A percentile compares a stretch with the other conserved stretches of the same genome.
Evolutionary conservation across 2,888 invertebrate genomes (phyloP).

Genomic region (Drosophila demipolita): DNA sequence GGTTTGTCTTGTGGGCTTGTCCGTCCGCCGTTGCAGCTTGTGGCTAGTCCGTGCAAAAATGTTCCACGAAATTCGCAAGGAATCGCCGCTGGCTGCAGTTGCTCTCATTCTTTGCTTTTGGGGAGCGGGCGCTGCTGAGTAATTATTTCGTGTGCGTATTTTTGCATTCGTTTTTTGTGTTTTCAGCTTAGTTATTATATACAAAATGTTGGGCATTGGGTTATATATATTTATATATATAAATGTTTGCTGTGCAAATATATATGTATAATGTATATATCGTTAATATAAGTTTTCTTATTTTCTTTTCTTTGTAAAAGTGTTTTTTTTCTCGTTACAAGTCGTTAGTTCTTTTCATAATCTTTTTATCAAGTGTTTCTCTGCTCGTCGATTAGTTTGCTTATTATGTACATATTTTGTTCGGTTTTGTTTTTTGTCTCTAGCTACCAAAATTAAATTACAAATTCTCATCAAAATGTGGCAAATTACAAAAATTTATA

Average conservation of each 20-base stretch:
- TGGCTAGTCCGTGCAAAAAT: conserved; percentile 61
- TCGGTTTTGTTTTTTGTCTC: conserved; percentile 29
- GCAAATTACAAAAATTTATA: conserved; percentile 73
- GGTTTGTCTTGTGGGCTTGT: conserved; percentile 62
- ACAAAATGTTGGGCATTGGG: conserved; percentile 74
- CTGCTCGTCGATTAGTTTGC: conserved; percentile 62
- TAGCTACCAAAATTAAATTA: conserved; percentile 59
- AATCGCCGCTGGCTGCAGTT: conserved; percentile 14
- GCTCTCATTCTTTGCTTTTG: conserved; percentile 4
- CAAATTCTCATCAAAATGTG: conserved; percentile 51
- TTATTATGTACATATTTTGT: conserved; percentile 42
- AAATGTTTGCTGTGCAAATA: conserved; percentile 80
- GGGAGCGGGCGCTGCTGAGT: conserved; percentile 43
- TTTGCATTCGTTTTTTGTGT: conserved; percentile 39
- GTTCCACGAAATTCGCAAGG: conserved; percentile 79
- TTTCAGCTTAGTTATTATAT: conserved; percentile 70
- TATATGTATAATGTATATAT: conserved; percentile 78
- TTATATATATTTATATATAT: conserved; percentile 62
- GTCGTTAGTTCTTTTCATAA: conserved; percentile 46
- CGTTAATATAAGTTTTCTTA: conserved; percentile 51
- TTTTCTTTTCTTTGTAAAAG: conserved; percentile 61
- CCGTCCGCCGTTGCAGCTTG: conserved; percentile 8
- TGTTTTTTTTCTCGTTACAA: conserved; percentile 65
- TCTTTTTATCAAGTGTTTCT: conserved; percentile 52
- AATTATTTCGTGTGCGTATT: conserved; percentile 74